Percentiles rank a stretch among this genome's conserved stretches.
phyloP scores from a whole-genome alignment of 1,140 invertebrate species.

The Akabosia matsudoensis region DNA sequence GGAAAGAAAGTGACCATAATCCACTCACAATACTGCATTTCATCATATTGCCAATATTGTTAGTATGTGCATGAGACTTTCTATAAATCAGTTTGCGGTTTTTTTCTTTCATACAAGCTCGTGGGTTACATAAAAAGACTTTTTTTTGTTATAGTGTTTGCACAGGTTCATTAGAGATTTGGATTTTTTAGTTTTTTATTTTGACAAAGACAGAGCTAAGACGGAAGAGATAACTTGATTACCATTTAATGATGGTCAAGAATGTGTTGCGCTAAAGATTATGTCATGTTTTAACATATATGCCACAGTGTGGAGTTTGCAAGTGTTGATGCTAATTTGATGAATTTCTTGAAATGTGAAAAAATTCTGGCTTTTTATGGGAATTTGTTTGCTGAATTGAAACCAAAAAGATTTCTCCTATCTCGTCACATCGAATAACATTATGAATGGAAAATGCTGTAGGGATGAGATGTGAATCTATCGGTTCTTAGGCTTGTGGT shows the following conservation, averaged over 20 bases:
- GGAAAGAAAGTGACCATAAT: conserved; percentile 15
- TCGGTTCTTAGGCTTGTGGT: background rate
- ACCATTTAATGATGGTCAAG: no score
- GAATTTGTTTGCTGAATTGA: background rate
- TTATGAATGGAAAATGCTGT: no score
- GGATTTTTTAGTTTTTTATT: no score
- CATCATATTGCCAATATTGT: background rate
- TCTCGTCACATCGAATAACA: background rate
- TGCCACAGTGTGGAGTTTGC: background rate
- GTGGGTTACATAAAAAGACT: background rate
- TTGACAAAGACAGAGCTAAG: no score
- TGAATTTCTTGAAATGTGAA: conserved; percentile 10
- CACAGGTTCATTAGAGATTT: no score
- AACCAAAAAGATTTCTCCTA: background rate
- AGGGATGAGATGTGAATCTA: background rate
- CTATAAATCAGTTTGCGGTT: conserved; percentile 3
- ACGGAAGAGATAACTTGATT: no score
- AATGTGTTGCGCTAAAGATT: no score
- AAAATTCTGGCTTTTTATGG: background rate
- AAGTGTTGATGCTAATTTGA: background rate
- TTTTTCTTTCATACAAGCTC: background rate
- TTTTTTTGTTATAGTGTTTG: background rate
- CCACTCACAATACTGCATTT: background rate
- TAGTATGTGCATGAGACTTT: background rate
- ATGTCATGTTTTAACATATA: no score